These are phyloP conservation scores for Australoheros facetus DNA, from an alignment of 2,797 vertebrate species.

Conservation along the genomic window DNA sequence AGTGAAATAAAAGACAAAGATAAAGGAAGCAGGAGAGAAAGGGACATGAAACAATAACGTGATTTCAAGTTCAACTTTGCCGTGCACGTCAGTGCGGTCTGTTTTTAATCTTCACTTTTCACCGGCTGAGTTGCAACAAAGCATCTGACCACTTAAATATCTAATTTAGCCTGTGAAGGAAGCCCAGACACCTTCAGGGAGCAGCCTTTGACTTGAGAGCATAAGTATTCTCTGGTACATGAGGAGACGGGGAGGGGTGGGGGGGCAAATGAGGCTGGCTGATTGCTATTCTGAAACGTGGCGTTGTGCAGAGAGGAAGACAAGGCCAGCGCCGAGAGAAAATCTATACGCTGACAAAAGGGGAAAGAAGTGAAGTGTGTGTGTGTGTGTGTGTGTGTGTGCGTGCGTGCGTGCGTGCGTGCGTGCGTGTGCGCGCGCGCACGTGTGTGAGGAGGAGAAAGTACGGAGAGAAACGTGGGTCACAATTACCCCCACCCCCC, in stretches of 20 bases:
- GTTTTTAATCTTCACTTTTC: slow-evolving; percentile 29
- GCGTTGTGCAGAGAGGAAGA: slow-evolving; percentile 48
- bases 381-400: slow-evolving; percentile 11
- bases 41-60: slow-evolving; percentile 9
- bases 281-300: slow-evolving; percentile 63
- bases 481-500: slow-evolving; percentile 47
- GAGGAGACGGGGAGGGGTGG: slow-evolving; percentile 29
- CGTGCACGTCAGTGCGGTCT: background rate
- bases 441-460: background rate
- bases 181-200: slow-evolving; percentile 12
- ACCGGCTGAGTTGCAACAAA: slow-evolving; percentile 19
- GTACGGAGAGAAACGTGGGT: slow-evolving; percentile 18
- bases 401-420: background rate
- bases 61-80: slow-evolving; percentile 25
- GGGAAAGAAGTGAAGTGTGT: slow-evolving; percentile 27
- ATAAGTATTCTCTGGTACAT: slow-evolving; percentile 26
- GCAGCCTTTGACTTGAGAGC: slow-evolving; percentile 32
- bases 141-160: slow-evolving; percentile 35
- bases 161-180: slow-evolving; percentile 21
- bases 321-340: slow-evolving; percentile 39
- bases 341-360: slow-evolving; percentile 61
- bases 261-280: slow-evolving; percentile 52
- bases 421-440: background rate
- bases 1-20: background rate
- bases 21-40: background rate